Evolutionary conservation across 2,113 vertebrate genomes (phyloP).

Genomic region (Meriones unguiculatus): DNA sequence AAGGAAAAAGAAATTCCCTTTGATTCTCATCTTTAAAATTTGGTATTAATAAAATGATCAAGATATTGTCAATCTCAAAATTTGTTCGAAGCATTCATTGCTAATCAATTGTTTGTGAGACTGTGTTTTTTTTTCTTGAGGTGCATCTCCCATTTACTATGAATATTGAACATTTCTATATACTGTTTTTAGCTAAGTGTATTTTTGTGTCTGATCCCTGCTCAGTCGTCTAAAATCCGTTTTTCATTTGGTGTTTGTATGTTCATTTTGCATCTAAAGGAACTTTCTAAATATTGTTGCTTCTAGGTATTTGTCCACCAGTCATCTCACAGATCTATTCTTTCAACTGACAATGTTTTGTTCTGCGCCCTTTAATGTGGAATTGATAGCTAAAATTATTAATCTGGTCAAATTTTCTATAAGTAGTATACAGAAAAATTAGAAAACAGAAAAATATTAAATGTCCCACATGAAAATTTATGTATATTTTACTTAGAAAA

Average conservation of each 20-base stretch:
- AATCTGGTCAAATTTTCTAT: background rate
- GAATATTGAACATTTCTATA: background rate
- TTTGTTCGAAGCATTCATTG: background rate
- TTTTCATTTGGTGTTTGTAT: constrained; percentile 44
- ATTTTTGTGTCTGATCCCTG: constrained; percentile 34
- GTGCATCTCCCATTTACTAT: constrained; percentile 28
- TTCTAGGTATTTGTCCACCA: constrained; percentile 2
- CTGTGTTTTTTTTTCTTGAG: constrained; percentile 40
- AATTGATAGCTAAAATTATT: background rate
- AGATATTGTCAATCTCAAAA: background rate
- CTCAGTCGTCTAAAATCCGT: constrained; percentile 16
- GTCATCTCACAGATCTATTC: background rate
- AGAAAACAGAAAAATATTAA: background rate
- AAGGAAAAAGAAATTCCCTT: background rate
- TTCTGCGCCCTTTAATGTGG: constrained; percentile 29
- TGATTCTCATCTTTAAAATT: background rate
- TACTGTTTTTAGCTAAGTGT: constrained; percentile 28
- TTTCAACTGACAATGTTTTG: background rate
- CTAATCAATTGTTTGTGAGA: background rate
- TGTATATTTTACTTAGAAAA: constrained; percentile 6
- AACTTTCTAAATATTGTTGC: background rate
- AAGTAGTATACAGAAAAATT: background rate
- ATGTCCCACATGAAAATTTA: background rate
- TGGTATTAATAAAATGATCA: background rate
- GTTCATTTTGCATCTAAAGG: background rate